Percentiles rank a stretch among this genome's conserved stretches.
These are phyloP conservation scores for Sitta europaea DNA, from an alignment of 2,113 vertebrate genomes.

Conservation along the genomic window DNA sequence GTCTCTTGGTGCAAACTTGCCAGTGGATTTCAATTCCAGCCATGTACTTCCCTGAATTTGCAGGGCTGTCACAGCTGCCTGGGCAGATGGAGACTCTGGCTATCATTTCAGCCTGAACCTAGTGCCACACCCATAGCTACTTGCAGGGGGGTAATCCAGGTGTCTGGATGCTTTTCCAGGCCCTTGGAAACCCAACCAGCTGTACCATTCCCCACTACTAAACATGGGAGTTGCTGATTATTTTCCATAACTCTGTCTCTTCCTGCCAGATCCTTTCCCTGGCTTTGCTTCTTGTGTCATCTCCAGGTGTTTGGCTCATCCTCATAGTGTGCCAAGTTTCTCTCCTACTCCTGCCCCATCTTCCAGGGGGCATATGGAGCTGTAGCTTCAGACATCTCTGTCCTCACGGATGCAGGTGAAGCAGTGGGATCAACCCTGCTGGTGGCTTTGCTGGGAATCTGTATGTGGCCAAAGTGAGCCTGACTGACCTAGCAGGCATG, in stretches of 20 bases:
- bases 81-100: background rate
- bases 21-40: background rate
- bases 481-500: constrained; percentile 63
- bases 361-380: background rate
- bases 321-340: accelerated
- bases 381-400: background rate
- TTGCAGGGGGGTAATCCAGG: background rate
- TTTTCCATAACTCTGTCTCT: background rate
- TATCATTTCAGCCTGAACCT: background rate
- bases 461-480: constrained; percentile 68
- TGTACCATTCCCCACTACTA: background rate
- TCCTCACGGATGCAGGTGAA: constrained; percentile 58
- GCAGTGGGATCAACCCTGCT: background rate
- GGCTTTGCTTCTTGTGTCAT: background rate
- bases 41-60: background rate
- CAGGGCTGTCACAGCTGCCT: background rate
- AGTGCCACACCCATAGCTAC: background rate
- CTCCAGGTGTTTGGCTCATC: background rate
- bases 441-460: constrained; percentile 26
- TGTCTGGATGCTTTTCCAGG: background rate
- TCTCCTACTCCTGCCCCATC: background rate
- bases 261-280: background rate
- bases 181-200: accelerated
- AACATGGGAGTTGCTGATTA: background rate
- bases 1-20: background rate